Percentiles rank a stretch among this genome's conserved stretches.
Conservation (phyloP, 2,113 vertebrate species). For the Limnothrissa miodon region DNA sequence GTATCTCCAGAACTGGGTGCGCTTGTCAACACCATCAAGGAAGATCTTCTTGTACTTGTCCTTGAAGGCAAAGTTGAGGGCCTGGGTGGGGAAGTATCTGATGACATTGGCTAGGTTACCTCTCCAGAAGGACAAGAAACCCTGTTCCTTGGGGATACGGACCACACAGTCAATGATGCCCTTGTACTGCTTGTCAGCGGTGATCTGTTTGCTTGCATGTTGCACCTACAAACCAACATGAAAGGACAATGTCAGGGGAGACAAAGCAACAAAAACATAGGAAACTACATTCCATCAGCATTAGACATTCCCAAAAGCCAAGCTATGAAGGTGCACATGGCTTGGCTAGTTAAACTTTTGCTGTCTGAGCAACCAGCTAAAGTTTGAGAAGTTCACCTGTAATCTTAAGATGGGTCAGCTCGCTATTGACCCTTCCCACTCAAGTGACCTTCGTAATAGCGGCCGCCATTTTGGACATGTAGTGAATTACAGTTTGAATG, state of each 20-base stretch:
- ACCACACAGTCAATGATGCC: conserved; percentile 85
- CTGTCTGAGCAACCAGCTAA: not conserved
- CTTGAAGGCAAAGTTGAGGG: conserved; percentile 93
- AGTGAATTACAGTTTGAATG: no score
- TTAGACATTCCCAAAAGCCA: no score
- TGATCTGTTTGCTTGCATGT: conserved; percentile 89
- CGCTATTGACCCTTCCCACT: no score
- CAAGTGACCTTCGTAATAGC: no score
- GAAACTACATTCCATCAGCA: no score
- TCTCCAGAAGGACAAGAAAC: conserved; percentile 85
- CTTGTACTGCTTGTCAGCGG: conserved; percentile 83
- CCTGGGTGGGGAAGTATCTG: conserved; percentile 90
- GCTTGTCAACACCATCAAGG: conserved; percentile 83
- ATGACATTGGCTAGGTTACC: conserved; percentile 90
- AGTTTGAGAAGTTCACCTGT: not conserved
- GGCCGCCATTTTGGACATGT: no score
- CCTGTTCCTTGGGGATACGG: conserved; percentile 87
- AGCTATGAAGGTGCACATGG: no score
- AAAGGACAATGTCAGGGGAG: not conserved
- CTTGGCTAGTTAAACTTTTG: not conserved
- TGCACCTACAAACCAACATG: conserved; percentile 72
- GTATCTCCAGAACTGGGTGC: conserved; percentile 88
- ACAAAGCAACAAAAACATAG: not conserved
- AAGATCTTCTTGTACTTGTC: conserved; percentile 92
- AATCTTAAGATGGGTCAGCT: not conserved